A percentile compares a stretch with the other conserved stretches of the same genome.
Conservation (phyloP, 2,888 invertebrate species). For the Cephus spinipes region DNA sequence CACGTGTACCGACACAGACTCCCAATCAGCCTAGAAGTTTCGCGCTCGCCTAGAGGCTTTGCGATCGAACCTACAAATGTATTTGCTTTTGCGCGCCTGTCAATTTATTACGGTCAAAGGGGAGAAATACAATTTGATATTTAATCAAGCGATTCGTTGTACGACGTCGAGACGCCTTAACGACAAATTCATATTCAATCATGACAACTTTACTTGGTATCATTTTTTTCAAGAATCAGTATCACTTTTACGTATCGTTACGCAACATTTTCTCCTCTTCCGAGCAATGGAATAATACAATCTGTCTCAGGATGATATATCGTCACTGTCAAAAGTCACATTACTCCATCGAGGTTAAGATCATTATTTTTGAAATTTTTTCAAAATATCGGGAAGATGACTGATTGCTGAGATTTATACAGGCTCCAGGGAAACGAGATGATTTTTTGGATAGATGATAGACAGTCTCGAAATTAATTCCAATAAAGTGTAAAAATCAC, state of each 20-base stretch:
- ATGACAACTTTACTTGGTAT: neutral
- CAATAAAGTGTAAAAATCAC: neutral
- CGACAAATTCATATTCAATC: neutral
- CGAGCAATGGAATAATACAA: neutral
- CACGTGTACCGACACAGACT: neutral
- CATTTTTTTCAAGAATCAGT: no score
- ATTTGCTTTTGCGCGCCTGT: neutral
- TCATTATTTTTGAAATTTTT: constrained; percentile 1
- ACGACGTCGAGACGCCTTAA: neutral
- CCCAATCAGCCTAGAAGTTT: neutral
- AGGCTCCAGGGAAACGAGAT: neutral
- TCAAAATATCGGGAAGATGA: neutral
- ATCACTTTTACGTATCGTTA: no score
- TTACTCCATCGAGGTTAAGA: neutral
- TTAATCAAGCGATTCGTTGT: neutral
- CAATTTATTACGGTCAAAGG: neutral
- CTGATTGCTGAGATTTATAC: neutral
- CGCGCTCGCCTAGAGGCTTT: no score
- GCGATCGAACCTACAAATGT: no score
- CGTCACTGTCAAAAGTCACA: constrained; percentile 2
- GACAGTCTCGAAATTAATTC: neutral
- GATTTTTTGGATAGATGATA: neutral
- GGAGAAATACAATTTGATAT: neutral
- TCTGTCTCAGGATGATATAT: neutral
- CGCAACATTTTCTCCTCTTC: neutral